Base-by-base conservation (phyloP, 2,888 invertebrate genomes). In the Caenorhabditis wallacei region DNA sequence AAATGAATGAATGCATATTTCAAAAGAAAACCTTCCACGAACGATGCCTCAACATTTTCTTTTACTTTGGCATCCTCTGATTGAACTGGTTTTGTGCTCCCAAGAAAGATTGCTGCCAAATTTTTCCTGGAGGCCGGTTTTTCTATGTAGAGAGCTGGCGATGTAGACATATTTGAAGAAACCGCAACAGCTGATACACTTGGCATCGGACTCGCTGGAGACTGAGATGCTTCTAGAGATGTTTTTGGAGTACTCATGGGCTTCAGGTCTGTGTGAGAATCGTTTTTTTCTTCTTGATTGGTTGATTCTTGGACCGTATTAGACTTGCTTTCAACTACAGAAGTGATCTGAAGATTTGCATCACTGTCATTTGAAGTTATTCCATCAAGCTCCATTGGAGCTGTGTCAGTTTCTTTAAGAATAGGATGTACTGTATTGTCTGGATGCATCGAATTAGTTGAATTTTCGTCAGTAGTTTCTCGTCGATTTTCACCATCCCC, bases 71-170 rank as follows among this genome's bases (percentile, higher is more conserved):
- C 46, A 18, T 18, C 18, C 4, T n/a, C 46, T 43, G 43, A 43
- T n/a, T n/a, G n/a, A n/a, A n/a, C 43, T 8, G 13, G 13, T 13
- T 43, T 53, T 11, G 26, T 13, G 11, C 24, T 59, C 3, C 24
- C 68, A 7, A 66, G 37, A n/a, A 40, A 66, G 4, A 59, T 53
- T 16, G 69, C 43, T n/a, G 69, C 53, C 30, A 68, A n/a, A 30
- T 61, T 68, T 26, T 69, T 68, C 7, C 59, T 59, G 5, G 37
- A 35, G 16, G 48, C 30, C 3, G 22, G 51, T 3, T n/a, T 11
- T 35, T 18, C 24, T n/a, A 26, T 7, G 51, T 24, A 30, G 4
- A 16, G 18, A 37, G 24, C 18, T 1, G 7, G n/a, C 0, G 20
- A 8, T 22, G 56, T 16, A 8, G 61, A 16, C 11, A 7, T 11